Percentiles rank a stretch among this genome's conserved stretches.
Evolutionary conservation across 2,888 invertebrate species (phyloP).

Genomic region (Leptopilina myrica): DNA sequence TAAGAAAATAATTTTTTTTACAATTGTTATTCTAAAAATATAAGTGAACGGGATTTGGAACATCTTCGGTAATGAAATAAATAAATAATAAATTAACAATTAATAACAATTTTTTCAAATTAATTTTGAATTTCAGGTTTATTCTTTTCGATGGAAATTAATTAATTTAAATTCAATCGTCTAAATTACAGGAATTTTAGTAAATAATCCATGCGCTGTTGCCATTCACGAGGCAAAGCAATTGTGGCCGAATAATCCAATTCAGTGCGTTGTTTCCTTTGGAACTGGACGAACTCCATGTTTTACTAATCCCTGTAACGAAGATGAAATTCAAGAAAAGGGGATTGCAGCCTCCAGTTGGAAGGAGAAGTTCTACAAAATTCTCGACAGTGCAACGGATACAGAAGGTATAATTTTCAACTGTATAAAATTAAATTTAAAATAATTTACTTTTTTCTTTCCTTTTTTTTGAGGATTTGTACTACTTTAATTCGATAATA

Average conservation of each 20-base stretch:
- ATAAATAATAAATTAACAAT: too few relatives aligned
- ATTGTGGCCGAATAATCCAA: slow-evolving; percentile 86
- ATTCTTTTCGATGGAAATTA: not conserved
- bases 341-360: slow-evolving; percentile 79
- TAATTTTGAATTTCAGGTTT: not conserved
- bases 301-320: slow-evolving; percentile 58
- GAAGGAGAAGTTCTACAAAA: slow-evolving; percentile 88
- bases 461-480: too few relatives aligned
- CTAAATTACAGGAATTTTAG: slow-evolving; percentile 86
- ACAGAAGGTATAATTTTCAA: slow-evolving; percentile 83
- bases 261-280: slow-evolving; percentile 89
- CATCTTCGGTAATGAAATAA: too few relatives aligned
- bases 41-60: too few relatives aligned
- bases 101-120: too few relatives aligned
- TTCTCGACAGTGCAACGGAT: slow-evolving; percentile 91
- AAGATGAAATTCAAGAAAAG: slow-evolving; percentile 61
- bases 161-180: not conserved
- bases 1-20: too few relatives aligned
- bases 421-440: not conserved
- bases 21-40: too few relatives aligned
- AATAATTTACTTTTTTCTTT: too few relatives aligned
- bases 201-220: slow-evolving; percentile 93
- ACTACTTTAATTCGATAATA: too few relatives aligned
- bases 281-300: slow-evolving; percentile 84
- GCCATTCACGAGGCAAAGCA: slow-evolving; percentile 92